Evolutionary conservation across 2,888 invertebrate genomes (phyloP).

Genomic region (Fragum sueziense): DNA sequence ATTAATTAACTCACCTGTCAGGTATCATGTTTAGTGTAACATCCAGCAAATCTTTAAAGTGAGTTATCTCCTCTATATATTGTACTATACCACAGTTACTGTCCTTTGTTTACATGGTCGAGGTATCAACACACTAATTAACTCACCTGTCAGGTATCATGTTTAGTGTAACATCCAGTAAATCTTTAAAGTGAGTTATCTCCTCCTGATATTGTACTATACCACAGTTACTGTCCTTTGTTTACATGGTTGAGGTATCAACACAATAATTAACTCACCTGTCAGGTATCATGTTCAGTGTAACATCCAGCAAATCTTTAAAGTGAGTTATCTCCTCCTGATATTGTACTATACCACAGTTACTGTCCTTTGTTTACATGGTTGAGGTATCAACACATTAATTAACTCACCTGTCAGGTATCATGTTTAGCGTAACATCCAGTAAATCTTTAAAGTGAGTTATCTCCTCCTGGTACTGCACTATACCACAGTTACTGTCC

Average conservation of each 20-base stretch:
- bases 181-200: constrained; percentile 59
- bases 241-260: too few relatives aligned
- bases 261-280: too few relatives aligned
- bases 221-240: constrained; percentile 66
- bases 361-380: constrained; percentile 64
- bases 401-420: constrained; percentile 70
- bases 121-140: too few relatives aligned
- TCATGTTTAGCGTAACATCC: constrained; percentile 61
- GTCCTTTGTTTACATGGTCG: constrained; percentile 59
- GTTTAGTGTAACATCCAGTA: constrained; percentile 61
- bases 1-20: constrained; percentile 69
- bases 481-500: constrained; percentile 70
- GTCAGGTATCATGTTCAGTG: constrained; percentile 66
- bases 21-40: constrained; percentile 67
- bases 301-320: constrained; percentile 57
- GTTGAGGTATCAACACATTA: too few relatives aligned
- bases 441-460: constrained; percentile 55
- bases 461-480: constrained; percentile 74
- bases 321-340: constrained; percentile 71
- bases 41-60: constrained; percentile 55
- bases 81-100: constrained; percentile 71
- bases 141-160: constrained; percentile 70
- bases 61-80: constrained; percentile 72
- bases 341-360: constrained; percentile 71
- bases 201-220: constrained; percentile 75